Conservation (phyloP, 2,888 invertebrate species). For the Trachelus stipa region DNA sequence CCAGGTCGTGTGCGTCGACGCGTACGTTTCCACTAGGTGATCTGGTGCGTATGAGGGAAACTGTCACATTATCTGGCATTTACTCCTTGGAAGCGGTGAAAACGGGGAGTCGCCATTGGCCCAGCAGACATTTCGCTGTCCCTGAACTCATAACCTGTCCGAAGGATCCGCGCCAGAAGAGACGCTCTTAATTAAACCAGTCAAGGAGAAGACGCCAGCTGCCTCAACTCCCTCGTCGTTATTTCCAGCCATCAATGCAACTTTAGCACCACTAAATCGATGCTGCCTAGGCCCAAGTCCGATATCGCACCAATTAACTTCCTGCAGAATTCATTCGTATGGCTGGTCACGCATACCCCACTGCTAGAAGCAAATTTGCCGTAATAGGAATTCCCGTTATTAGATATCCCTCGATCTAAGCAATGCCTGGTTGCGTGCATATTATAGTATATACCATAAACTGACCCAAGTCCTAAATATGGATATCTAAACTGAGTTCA, state of each 20-base stretch:
- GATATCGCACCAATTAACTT: constrained; percentile 4
- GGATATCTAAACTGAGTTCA: not conserved
- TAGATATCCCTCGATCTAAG: not conserved
- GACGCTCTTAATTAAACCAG: constrained; percentile 51
- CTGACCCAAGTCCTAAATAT: not conserved
- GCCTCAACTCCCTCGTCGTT: constrained; percentile 18
- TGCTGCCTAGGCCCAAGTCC: constrained; percentile 1
- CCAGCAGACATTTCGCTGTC: constrained; percentile 35
- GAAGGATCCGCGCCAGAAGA: constrained; percentile 31
- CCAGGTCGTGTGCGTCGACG: constrained; percentile 6
- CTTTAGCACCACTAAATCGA: constrained; percentile 10
- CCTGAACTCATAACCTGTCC: constrained; percentile 39
- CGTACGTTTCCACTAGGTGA: not conserved
- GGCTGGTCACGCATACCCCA: not conserved
- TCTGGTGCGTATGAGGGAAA: constrained; percentile 21
- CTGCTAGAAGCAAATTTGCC: not conserved
- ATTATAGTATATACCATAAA: not conserved
- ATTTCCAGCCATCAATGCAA: constrained; percentile 27
- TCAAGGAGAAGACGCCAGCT: constrained; percentile 29
- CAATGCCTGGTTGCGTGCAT: not conserved
- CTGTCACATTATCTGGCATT: constrained; percentile 40
- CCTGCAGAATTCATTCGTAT: not conserved
- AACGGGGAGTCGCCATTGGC: constrained; percentile 32
- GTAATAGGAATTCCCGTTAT: not conserved
- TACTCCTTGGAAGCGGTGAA: constrained; percentile 33